Evolutionary conservation across 2,888 invertebrate genomes (phyloP).

Genomic region (Synergus laeviventris): DNA sequence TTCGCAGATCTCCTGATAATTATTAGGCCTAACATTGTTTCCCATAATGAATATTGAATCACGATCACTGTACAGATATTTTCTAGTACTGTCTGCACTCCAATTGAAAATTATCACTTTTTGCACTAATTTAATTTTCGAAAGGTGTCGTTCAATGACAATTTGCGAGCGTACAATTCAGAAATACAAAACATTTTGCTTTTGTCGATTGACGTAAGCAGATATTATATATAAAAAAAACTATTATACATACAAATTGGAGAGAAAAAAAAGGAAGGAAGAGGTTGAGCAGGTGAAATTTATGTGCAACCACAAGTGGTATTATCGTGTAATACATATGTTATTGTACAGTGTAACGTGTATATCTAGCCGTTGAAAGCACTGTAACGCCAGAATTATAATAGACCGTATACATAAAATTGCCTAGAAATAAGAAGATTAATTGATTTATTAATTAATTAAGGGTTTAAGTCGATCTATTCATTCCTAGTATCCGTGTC

Average conservation of each 20-base stretch:
- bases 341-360: slow-evolving; percentile 65
- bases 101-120: neutral
- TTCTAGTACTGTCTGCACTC: neutral
- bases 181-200: slow-evolving; percentile 12
- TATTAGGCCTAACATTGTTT: neutral
- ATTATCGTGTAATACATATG: slow-evolving; percentile 61
- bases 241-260: slow-evolving; percentile 13
- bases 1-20: neutral
- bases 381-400: slow-evolving; percentile 54
- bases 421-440: slow-evolving; percentile 43
- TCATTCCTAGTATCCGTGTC: slow-evolving; percentile 58
- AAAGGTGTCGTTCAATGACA: slow-evolving; percentile 19
- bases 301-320: slow-evolving; percentile 59
- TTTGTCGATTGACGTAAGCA: slow-evolving; percentile 13
- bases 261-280: neutral
- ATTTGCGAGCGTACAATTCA: slow-evolving; percentile 22
- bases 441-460: slow-evolving; percentile 50
- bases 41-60: no score
- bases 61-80: neutral
- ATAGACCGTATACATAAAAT: slow-evolving; percentile 45
- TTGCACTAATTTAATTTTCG: neutral
- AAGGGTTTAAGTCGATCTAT: slow-evolving; percentile 54
- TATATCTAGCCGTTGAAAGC: slow-evolving; percentile 60
- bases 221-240: slow-evolving; percentile 10
- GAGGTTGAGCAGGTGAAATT: slow-evolving; percentile 3